Percentiles rank a stretch among this genome's conserved stretches.
Evolutionary conservation across 2,888 invertebrate genomes (phyloP).

Genomic region (Thecophora atra): DNA sequence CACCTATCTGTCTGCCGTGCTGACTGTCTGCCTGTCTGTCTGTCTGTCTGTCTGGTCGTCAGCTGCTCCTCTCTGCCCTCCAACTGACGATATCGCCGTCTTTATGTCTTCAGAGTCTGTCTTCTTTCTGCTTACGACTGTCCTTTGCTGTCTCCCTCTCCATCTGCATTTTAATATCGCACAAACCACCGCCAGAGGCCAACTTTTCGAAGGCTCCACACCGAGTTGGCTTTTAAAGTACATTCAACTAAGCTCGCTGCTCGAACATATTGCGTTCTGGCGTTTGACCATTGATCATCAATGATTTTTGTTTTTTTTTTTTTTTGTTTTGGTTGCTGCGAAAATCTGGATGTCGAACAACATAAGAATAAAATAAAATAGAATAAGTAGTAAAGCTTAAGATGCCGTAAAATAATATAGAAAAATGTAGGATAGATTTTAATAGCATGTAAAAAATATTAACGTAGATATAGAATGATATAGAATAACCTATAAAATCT

Average conservation of each 20-base stretch:
- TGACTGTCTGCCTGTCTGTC: not conserved
- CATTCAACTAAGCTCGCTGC: slow-evolving; percentile 1
- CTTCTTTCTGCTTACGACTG: not conserved
- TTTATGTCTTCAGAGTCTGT: slow-evolving; percentile 1
- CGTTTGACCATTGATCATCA: slow-evolving; percentile 8
- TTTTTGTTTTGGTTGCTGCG: not conserved
- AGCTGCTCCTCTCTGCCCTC: not conserved
- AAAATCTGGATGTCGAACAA: not conserved
- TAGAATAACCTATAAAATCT: no score
- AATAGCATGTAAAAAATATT: not conserved
- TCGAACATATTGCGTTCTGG: not conserved
- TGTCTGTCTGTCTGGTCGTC: not conserved
- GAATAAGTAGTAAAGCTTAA: no score
- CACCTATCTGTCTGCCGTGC: not conserved
- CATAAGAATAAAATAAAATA: not conserved
- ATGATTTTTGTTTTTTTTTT: not conserved
- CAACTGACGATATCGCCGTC: not conserved
- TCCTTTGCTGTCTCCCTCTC: not conserved
- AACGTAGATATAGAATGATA: not conserved
- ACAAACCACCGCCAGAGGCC: not conserved
- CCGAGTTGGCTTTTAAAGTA: not conserved
- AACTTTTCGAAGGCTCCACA: slow-evolving; percentile 1
- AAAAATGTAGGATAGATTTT: not conserved
- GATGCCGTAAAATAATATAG: not conserved
- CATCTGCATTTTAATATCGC: not conserved